A percentile compares a stretch with the other conserved stretches of the same genome.
phyloP scores from a whole-genome alignment of 1,140 invertebrate species.

The Papilio helenus region DNA sequence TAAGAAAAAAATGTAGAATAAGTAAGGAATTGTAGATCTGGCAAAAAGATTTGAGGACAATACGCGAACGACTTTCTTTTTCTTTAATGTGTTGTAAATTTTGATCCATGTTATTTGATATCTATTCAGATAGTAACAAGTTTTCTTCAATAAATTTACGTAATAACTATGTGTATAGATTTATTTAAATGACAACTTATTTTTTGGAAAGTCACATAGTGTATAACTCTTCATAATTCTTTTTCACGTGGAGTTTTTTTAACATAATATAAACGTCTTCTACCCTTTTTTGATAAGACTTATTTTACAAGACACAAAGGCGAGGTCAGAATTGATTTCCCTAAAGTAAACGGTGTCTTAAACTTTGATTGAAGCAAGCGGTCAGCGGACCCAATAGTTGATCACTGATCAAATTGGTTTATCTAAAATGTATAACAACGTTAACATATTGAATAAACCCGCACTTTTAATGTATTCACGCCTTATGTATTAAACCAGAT shows the following conservation, averaged over 20 bases:
- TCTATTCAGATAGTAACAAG: not conserved
- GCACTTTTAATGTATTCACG: too few species aligned
- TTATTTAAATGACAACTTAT: too few species aligned
- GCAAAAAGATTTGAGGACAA: constrained; percentile 5
- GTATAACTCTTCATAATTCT: too few species aligned
- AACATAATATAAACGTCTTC: not conserved
- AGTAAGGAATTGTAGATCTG: not conserved
- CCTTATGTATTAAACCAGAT: too few species aligned
- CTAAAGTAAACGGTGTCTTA: constrained; percentile 41
- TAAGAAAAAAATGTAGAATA: not conserved
- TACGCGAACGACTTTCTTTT: not conserved
- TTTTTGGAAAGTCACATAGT: not conserved
- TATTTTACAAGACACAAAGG: constrained; percentile 25
- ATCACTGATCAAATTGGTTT: constrained; percentile 41
- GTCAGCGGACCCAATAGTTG: constrained; percentile 41
- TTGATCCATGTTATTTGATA: not conserved
- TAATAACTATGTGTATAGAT: too few species aligned
- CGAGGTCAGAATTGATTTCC: constrained; percentile 41
- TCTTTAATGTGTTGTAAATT: not conserved
- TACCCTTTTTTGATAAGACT: not conserved
- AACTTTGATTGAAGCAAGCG: constrained; percentile 44
- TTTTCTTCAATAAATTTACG: not conserved
- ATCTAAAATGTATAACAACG: constrained; percentile 24
- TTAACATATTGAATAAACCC: not conserved
- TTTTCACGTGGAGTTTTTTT: too few species aligned